Conservation (phyloP, 2,113 vertebrate genomes). For the Pterocles burchelli region DNA sequence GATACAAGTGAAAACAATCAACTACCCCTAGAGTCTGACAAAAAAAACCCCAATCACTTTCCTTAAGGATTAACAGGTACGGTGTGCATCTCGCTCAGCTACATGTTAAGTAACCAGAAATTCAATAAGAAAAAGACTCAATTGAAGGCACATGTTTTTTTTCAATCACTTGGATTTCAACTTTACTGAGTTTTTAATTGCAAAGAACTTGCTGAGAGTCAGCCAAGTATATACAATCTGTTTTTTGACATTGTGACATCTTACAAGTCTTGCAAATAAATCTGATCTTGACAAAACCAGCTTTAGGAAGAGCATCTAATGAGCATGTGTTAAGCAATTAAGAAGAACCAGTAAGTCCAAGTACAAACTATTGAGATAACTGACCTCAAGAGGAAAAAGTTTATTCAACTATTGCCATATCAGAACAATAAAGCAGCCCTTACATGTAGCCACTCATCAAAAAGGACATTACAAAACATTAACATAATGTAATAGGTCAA, state of each 20-base stretch:
- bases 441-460: constrained; percentile 67
- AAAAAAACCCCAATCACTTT: no score
- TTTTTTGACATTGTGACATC: background rate
- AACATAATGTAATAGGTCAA: constrained; percentile 76
- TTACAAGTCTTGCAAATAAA: background rate
- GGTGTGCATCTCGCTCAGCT: fast-evolving
- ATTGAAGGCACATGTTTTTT: background rate
- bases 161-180: background rate
- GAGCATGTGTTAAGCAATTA: background rate
- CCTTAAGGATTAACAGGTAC: background rate
- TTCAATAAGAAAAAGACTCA: background rate
- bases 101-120: background rate
- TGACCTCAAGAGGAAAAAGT: constrained; percentile 64
- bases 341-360: constrained; percentile 49
- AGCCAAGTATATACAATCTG: background rate
- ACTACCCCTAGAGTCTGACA: no score
- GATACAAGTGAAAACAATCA: background rate
- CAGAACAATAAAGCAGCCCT: constrained; percentile 78
- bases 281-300: background rate
- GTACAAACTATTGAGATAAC: constrained; percentile 75
- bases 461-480: constrained; percentile 76
- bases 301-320: background rate
- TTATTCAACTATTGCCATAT: constrained; percentile 77
- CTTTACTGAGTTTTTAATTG: background rate
- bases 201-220: background rate